Conservation (phyloP, 1,140 invertebrate species). For the Coenobita brevimanus region DNA sequence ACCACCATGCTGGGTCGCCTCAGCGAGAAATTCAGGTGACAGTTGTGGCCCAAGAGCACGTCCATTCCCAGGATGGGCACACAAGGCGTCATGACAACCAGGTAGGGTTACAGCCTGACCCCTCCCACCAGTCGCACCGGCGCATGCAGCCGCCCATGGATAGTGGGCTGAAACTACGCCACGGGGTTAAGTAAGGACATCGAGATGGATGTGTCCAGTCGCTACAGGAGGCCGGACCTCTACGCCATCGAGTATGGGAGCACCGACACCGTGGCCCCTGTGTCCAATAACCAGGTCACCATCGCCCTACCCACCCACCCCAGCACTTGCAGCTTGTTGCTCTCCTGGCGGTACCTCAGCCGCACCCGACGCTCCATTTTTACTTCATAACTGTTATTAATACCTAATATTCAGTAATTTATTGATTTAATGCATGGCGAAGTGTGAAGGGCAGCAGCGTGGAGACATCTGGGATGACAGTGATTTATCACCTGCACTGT, state of each 20-base stretch:
- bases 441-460: no score
- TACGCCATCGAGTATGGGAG: neutral
- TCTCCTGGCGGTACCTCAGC: no score
- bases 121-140: neutral
- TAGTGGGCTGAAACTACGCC: constrained; percentile 12
- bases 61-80: constrained; percentile 44
- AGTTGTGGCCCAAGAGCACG: neutral
- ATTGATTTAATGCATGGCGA: no score
- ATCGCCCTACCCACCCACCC: neutral
- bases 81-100: constrained; percentile 20
- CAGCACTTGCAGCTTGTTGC: neutral
- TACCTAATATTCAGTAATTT: no score
- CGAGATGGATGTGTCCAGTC: neutral
- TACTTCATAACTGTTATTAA: no score
- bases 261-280: constrained; percentile 15
- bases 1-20: neutral
- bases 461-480: no score
- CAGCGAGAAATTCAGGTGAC: neutral
- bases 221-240: neutral
- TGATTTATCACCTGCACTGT: no score
- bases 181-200: neutral
- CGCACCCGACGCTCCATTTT: no score
- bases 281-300: constrained; percentile 24
- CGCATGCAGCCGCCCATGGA: neutral
- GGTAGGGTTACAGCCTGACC: neutral